phyloP scores from a whole-genome alignment of 2,888 invertebrate genomes.

The Polydrusus pterygomalis region DNA sequence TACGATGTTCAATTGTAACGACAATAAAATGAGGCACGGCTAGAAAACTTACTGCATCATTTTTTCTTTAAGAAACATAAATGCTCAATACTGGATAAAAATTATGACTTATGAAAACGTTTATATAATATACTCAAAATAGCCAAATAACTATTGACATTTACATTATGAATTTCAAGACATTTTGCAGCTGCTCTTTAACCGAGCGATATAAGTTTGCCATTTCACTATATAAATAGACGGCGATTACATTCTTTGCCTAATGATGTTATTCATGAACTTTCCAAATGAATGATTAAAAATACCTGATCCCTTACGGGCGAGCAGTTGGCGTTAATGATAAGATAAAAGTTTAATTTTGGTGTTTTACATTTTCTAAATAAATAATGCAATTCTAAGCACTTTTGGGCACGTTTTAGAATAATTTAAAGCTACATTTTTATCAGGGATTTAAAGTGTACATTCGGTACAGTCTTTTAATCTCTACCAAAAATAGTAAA shows the following conservation, averaged over 20 bases:
- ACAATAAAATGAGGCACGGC: no score
- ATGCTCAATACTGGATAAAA: neutral
- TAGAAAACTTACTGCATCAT: no score
- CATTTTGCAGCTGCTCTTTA: constrained; percentile 11
- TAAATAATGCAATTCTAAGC: constrained; percentile 29
- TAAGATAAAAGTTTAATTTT: constrained; percentile 7
- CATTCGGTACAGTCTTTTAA: constrained; percentile 55
- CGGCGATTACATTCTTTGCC: constrained; percentile 4
- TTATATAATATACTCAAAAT: no score
- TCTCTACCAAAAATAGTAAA: constrained; percentile 51
- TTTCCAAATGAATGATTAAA: constrained; percentile 16
- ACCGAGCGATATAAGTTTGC: constrained; percentile 25
- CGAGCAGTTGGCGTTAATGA: neutral
- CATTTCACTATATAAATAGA: constrained; percentile 30
- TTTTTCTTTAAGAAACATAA: no score
- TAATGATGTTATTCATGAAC: constrained; percentile 7
- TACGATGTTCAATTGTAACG: no score
- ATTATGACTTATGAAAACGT: no score
- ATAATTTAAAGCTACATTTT: constrained; percentile 40
- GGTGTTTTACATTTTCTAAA: constrained; percentile 24
- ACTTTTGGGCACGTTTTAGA: constrained; percentile 44
- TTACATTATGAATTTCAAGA: constrained; percentile 32
- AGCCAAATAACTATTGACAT: constrained; percentile 25
- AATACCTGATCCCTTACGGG: neutral
- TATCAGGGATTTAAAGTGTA: constrained; percentile 41